These are phyloP conservation scores for Holothuria leucospilota DNA, from an alignment of 53 echinoderm and acorn worm species.

Conservation along the genomic window DNA sequence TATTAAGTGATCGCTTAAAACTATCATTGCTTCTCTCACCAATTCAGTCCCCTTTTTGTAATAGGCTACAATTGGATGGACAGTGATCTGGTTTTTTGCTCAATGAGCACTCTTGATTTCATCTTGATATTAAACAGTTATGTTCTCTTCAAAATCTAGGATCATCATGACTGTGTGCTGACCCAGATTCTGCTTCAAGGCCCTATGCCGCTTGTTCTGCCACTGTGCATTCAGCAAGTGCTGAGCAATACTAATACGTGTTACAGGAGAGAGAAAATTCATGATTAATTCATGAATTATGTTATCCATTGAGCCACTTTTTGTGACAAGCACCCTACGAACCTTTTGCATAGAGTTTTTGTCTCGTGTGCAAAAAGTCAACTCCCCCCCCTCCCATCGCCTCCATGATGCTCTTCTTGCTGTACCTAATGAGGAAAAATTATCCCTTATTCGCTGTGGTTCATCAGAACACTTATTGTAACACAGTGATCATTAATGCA, in stretches of 20 bases:
- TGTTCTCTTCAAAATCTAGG: constrained; percentile 1
- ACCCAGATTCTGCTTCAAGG: background rate
- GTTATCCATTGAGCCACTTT: background rate
- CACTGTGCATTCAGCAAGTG: constrained; percentile 1
- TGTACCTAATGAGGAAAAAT: no score
- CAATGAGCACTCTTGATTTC: background rate
- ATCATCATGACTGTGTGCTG: constrained; percentile 10
- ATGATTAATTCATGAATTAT: background rate
- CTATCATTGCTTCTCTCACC: background rate
- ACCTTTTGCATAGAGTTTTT: background rate
- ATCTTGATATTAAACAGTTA: background rate
- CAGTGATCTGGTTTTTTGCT: constrained; percentile 5
- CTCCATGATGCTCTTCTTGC: no score
- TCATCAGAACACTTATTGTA: no score
- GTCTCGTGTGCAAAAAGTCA: no score
- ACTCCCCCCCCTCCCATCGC: no score
- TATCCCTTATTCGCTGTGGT: no score
- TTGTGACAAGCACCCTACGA: constrained; percentile 6
- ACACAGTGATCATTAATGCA: no score
- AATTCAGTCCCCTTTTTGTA: background rate
- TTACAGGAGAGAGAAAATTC: background rate
- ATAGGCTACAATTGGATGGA: background rate
- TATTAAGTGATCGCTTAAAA: background rate
- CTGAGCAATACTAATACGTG: background rate
- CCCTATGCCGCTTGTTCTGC: background rate